Percentiles rank a stretch among this genome's conserved stretches.
Conservation (phyloP, 1,140 invertebrate species). For the Drosophila teissieri region DNA sequence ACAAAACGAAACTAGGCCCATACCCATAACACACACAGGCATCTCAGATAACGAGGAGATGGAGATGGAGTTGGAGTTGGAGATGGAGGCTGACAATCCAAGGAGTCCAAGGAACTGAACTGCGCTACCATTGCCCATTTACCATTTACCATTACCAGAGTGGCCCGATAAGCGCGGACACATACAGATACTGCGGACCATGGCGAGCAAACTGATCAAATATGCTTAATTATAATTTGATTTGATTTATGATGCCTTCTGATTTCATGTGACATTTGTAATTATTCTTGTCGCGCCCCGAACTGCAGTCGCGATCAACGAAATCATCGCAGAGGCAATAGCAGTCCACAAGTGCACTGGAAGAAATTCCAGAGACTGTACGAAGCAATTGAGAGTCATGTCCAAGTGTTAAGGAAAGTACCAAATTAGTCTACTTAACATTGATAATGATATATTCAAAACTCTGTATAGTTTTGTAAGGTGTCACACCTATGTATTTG, state of each 20-base stretch:
- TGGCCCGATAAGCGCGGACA: constrained; percentile 51
- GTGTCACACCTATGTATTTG: background rate
- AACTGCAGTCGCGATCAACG: constrained; percentile 69
- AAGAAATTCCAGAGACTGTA: background rate
- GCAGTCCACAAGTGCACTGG: constrained; percentile 20
- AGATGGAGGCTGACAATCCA: background rate
- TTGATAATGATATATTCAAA: no score
- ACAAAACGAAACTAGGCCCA: constrained; percentile 55
- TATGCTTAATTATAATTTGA: constrained; percentile 84
- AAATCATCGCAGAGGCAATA: constrained; percentile 53
- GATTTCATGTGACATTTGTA: constrained; percentile 84
- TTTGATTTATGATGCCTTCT: constrained; percentile 83
- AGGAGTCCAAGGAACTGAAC: constrained; percentile 23
- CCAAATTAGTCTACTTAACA: no score
- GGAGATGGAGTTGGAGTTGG: constrained; percentile 5
- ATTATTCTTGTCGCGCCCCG: constrained; percentile 84
- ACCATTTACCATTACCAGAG: constrained; percentile 63
- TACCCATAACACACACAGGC: constrained; percentile 36
- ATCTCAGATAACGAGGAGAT: constrained; percentile 64
- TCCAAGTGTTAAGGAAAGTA: no score
- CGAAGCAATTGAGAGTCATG: no score
- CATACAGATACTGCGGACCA: constrained; percentile 36
- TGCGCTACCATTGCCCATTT: constrained; percentile 62
- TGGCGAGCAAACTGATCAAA: constrained; percentile 75
- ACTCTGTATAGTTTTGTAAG: background rate